These are phyloP conservation scores for Eublepharis macularius DNA, from an alignment of 2,113 vertebrate genomes.

Conservation along the genomic window DNA sequence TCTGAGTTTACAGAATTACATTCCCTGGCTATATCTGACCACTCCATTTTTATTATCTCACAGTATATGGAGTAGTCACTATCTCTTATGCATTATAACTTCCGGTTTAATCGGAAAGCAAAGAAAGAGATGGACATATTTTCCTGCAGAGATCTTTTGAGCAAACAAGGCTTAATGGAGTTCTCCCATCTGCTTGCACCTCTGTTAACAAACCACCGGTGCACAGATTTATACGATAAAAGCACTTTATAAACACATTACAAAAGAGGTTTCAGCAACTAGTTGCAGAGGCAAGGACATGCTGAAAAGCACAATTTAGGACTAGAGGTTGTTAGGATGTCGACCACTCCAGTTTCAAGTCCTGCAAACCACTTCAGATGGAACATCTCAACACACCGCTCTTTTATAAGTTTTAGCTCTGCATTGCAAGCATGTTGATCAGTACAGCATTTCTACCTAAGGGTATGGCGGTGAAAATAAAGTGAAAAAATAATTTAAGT, in stretches of 20 bases:
- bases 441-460: not conserved
- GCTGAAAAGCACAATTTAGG: constrained; percentile 57
- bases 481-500: not conserved
- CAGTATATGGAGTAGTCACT: constrained; percentile 41
- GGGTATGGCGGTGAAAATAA: not conserved
- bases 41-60: constrained; percentile 52
- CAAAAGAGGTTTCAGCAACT: constrained; percentile 58
- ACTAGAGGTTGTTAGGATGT: constrained; percentile 47
- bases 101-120: constrained; percentile 53
- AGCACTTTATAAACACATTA: constrained; percentile 71
- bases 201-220: constrained; percentile 63
- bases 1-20: not conserved
- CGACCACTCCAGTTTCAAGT: constrained; percentile 50
- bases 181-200: constrained; percentile 71
- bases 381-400: not conserved
- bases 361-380: constrained; percentile 55
- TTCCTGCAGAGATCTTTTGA: constrained; percentile 58
- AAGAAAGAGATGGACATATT: constrained; percentile 49
- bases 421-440: not conserved
- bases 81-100: constrained; percentile 43
- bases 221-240: constrained; percentile 68
- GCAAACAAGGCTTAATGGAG: constrained; percentile 72
- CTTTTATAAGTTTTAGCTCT: not conserved
- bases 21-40: constrained; percentile 29
- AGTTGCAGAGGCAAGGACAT: constrained; percentile 59